These are phyloP conservation scores for Harpalus rubripes DNA, from an alignment of 2,888 invertebrate species.

Conservation along the genomic window DNA sequence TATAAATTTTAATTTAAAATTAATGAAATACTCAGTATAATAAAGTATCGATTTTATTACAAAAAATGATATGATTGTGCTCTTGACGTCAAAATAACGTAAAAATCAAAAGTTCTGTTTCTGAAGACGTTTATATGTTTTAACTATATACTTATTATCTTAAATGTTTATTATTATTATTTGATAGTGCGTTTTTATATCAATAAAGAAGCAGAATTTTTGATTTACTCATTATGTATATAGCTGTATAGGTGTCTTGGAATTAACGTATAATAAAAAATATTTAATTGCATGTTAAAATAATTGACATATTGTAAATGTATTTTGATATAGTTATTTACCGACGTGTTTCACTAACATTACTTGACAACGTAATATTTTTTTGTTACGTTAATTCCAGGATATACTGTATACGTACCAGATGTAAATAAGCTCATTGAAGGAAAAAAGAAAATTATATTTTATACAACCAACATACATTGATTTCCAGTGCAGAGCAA, in stretches of 20 bases:
- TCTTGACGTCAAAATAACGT: constrained; percentile 40
- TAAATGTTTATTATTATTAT: constrained; percentile 5
- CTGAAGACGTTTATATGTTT: constrained; percentile 10
- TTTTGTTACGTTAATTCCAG: constrained; percentile 48
- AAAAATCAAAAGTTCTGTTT: constrained; percentile 45
- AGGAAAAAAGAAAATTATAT: constrained; percentile 14
- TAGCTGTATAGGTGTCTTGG: constrained; percentile 49
- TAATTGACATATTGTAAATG: constrained; percentile 46
- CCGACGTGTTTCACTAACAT: constrained; percentile 42
- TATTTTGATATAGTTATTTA: constrained; percentile 45
- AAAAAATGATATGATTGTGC: constrained; percentile 32
- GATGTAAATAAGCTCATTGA: constrained; percentile 46
- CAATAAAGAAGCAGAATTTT: constrained; percentile 30
- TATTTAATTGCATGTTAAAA: constrained; percentile 44
- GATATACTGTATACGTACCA: constrained; percentile 47
- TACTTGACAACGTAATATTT: constrained; percentile 24
- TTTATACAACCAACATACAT: constrained; percentile 15
- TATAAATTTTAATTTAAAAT: constrained; percentile 30
- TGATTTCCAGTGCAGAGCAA: constrained; percentile 31
- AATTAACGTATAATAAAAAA: constrained; percentile 51
- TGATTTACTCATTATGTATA: constrained; percentile 50
- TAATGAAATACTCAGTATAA: constrained; percentile 18
- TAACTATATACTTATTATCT: neutral
- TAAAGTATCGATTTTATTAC: constrained; percentile 15
- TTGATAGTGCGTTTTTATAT: constrained; percentile 18